These are phyloP conservation scores for Hirtodrosophila duncani DNA, from an alignment of 2,888 invertebrate species.

Conservation along the genomic window DNA sequence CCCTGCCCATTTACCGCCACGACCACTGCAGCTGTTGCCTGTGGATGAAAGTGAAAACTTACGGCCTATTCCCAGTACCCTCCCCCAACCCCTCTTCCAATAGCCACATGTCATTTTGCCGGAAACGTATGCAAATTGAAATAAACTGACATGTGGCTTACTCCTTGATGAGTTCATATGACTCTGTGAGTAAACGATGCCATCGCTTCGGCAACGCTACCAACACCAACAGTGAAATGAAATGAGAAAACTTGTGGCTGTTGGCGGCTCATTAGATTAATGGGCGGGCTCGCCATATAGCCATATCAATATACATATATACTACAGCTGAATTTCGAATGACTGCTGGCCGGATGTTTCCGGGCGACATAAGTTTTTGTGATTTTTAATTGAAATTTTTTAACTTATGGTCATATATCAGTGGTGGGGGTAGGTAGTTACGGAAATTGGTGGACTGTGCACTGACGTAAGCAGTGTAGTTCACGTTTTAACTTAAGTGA, in stretches of 20 bases:
- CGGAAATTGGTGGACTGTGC: too few relatives aligned
- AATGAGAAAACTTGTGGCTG: conserved; percentile 4
- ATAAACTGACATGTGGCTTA: conserved; percentile 42
- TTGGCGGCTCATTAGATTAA: conserved; percentile 18
- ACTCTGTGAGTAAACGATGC: conserved; percentile 5
- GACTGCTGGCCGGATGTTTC: conserved; percentile 14
- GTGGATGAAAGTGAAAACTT: conserved; percentile 55
- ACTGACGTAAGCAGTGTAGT: too few relatives aligned
- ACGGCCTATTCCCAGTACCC: too few relatives aligned
- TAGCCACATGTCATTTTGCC: conserved; percentile 39
- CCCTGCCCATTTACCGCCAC: conserved; percentile 10
- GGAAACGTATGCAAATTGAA: conserved; percentile 58
- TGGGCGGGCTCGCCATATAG: conserved; percentile 1
- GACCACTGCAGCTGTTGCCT: conserved; percentile 40
- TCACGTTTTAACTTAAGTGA: too few relatives aligned
- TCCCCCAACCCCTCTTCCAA: too few relatives aligned
- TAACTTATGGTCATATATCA: background rate
- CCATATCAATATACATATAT: too few relatives aligned
- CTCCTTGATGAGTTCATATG: conserved; percentile 28
- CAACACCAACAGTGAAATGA: too few relatives aligned
- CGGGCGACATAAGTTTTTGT: background rate
- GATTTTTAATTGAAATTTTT: conserved; percentile 2
- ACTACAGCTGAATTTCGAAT: conserved; percentile 2
- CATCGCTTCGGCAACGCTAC: conserved; percentile 15
- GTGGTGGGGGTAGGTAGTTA: too few relatives aligned